A percentile compares a stretch with the other conserved stretches of the same genome.
Evolutionary conservation across 2,888 invertebrate genomes (phyloP).

Genomic region (Bombylius major): DNA sequence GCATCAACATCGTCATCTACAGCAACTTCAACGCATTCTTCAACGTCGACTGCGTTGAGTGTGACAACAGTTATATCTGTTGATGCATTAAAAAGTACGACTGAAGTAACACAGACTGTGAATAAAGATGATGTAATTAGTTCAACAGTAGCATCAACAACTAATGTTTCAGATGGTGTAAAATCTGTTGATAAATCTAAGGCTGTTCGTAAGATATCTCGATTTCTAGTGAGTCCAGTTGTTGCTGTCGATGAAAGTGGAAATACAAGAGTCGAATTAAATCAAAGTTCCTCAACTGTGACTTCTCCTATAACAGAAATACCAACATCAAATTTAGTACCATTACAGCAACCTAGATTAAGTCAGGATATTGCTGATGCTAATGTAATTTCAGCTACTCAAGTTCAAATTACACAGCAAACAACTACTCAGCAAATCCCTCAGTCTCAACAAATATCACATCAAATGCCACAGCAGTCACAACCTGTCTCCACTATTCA

Average conservation of each 20-base stretch:
- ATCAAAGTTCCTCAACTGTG: not conserved
- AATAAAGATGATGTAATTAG: not conserved
- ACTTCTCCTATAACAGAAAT: not conserved
- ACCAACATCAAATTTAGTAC: not conserved
- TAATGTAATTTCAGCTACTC: not conserved
- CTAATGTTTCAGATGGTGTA: not conserved
- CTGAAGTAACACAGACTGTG: not conserved
- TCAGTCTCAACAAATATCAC: not conserved
- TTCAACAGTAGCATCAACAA: not conserved
- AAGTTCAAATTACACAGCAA: slow-evolving; percentile 1
- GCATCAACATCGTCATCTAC: not conserved
- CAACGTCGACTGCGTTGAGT: not conserved
- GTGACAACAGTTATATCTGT: not conserved
- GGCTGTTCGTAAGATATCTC: slow-evolving; percentile 58
- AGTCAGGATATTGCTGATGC: not conserved
- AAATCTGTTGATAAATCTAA: slow-evolving; percentile 28
- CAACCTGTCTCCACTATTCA: not conserved
- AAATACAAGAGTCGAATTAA: slow-evolving; percentile 14
- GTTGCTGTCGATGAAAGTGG: slow-evolving; percentile 36
- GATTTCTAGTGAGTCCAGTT: slow-evolving; percentile 72
- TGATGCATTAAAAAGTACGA: not conserved
- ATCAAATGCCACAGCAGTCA: slow-evolving; percentile 1
- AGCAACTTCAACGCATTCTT: not conserved
- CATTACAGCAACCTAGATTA: not conserved
- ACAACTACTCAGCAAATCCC: not conserved